phyloP scores from a whole-genome alignment of 2,797 vertebrate species.

The Leptoclinus maculatus region DNA sequence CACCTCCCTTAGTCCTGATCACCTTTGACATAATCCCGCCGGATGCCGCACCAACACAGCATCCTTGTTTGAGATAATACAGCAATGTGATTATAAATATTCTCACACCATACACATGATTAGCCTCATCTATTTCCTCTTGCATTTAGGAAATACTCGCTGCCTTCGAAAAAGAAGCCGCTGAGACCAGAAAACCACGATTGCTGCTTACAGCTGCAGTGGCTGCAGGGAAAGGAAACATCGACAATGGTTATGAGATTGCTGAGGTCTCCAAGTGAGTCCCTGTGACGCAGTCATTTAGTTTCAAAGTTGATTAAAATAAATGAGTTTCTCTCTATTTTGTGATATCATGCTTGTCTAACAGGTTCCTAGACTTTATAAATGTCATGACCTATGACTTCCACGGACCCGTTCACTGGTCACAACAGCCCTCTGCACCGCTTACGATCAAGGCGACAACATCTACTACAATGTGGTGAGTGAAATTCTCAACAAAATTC shows the following conservation, averaged over 20 bases:
- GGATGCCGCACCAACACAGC: not conserved
- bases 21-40: not conserved
- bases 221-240: conserved; percentile 65
- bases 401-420: conserved; percentile 82
- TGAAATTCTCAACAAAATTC: conserved; percentile 1
- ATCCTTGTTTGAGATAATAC: not conserved
- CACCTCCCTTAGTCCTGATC: not conserved
- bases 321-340: not conserved
- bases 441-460: conserved; percentile 65
- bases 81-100: not conserved
- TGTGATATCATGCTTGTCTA: not conserved
- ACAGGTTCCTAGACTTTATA: conserved; percentile 84
- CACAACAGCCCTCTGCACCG: conserved; percentile 86
- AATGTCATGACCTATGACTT: conserved; percentile 87
- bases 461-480: conserved; percentile 82
- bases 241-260: conserved; percentile 83
- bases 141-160: conserved; percentile 75
- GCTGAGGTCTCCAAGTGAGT: conserved; percentile 79
- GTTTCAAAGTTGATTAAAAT: not conserved
- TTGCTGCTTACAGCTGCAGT: conserved; percentile 84
- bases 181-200: conserved; percentile 41
- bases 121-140: not conserved
- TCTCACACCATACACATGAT: not conserved
- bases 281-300: not conserved
- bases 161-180: conserved; percentile 76